Evolutionary conservation across 2,888 invertebrate genomes (phyloP).

Genomic region (Tolmerus cingulatus): DNA sequence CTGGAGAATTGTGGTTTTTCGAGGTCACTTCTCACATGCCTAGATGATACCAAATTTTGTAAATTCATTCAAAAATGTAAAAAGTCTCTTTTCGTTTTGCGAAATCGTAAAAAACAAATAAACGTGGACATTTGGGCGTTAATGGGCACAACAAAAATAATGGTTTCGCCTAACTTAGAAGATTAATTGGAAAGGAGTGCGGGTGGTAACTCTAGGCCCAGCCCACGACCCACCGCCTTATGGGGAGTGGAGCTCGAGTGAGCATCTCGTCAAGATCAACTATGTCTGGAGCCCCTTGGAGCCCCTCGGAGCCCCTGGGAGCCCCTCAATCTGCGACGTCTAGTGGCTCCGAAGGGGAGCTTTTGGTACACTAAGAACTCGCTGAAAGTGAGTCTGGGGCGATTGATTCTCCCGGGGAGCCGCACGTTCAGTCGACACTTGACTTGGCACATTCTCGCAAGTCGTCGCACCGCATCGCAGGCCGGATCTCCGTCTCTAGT

Average conservation of each 20-base stretch:
- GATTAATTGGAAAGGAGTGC: background rate
- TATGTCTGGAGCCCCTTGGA: background rate
- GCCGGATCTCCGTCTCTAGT: background rate
- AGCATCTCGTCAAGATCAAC: conserved; percentile 17
- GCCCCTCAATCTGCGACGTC: background rate
- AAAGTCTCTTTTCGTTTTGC: too few species aligned
- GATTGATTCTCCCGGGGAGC: conserved; percentile 3
- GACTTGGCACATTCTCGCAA: conserved; percentile 6
- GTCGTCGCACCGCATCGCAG: background rate
- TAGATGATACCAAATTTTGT: too few species aligned
- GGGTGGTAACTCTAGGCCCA: background rate
- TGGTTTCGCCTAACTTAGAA: background rate
- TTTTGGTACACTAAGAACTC: background rate
- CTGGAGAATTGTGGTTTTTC: too few species aligned
- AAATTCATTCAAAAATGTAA: too few species aligned
- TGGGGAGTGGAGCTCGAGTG: background rate
- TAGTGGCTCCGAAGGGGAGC: background rate
- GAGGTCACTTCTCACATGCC: too few species aligned
- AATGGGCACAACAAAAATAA: background rate
- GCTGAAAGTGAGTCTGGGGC: conserved; percentile 1
- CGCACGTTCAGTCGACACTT: conserved; percentile 15
- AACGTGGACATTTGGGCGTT: background rate
- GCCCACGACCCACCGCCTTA: background rate
- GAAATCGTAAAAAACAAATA: too few species aligned
- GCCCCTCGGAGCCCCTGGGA: background rate